Evolutionary conservation across 2,888 invertebrate genomes (phyloP), one percentile per base, ranked within the genome.

Genomic region (Acronicta psi): DNA sequence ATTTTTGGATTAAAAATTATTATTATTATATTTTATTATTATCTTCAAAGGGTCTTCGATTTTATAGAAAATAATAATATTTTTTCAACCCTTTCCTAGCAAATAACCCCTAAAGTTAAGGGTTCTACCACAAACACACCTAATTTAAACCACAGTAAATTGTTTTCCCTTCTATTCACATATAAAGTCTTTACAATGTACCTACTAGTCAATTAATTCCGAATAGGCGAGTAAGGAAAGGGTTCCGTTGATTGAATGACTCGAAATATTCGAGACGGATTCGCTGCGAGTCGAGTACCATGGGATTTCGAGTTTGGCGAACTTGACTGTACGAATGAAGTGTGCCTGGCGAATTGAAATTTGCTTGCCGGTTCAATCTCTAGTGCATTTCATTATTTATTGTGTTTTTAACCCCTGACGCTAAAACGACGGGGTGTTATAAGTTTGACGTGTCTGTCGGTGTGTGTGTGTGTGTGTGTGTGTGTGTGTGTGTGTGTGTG

Each of bases 351-450:
- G 53, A 66, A 60, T 60, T 36, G 67, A 68, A 66, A 71, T 59
- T 68, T 55, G 67, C 65, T 70, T 31, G 53, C 59, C 20, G 36
- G 34, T 41, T 37, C 46, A 38, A 64, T 38, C 16, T 49, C 41
- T n/a, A 66, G 54, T 49, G 38, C 25, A 50, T 51, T 66, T 71
- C 54, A 68, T 68, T 71, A 68, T 55, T 29, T 29, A 13, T 67
- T 51, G 58, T 49, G 47, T 16, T n/a, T n/a, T n/a, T n/a, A n/a
- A n/a, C n/a, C n/a, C n/a, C n/a, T n/a, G n/a, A n/a, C n/a, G n/a
- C n/a, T n/a, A n/a, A n/a, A n/a, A n/a, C n/a, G n/a, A n/a, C n/a
- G n/a, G n/a, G n/a, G n/a, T n/a, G n/a, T n/a, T n/a, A n/a, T n/a
- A n/a, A 31, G 13, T 31, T 31, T 13, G 2, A 3, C 13, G 13